phyloP scores from a whole-genome alignment of 2,888 invertebrate genomes.

The Smittia aterrima region DNA sequence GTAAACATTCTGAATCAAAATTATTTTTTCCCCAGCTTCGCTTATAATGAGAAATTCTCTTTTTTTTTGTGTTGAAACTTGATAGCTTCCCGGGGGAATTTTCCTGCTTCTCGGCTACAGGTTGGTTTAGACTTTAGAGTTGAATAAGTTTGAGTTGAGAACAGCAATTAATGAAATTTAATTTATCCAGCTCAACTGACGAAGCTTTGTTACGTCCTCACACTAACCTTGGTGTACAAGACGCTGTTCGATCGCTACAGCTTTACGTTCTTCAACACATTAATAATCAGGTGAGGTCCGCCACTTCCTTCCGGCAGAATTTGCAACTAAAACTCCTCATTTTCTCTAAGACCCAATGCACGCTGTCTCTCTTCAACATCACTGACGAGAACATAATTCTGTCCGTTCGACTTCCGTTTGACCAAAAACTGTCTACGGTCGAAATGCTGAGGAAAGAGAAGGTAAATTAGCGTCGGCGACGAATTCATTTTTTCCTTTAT shows the following conservation, averaged over 20 bases:
- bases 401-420: slow-evolving; percentile 71
- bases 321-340: slow-evolving; percentile 43
- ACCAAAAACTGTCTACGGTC: slow-evolving; percentile 63
- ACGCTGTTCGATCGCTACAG: slow-evolving; percentile 78
- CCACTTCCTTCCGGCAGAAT: slow-evolving; percentile 25
- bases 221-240: slow-evolving; percentile 79
- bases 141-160: too few relatives aligned
- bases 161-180: too few relatives aligned
- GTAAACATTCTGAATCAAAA: not conserved
- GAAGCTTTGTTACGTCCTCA: slow-evolving; percentile 78
- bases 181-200: slow-evolving; percentile 69
- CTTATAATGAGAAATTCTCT: not conserved
- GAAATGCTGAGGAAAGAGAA: slow-evolving; percentile 69
- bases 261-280: slow-evolving; percentile 72
- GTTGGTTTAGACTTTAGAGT: too few relatives aligned
- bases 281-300: slow-evolving; percentile 63
- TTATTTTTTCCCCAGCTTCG: not conserved
- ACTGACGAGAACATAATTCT: slow-evolving; percentile 87
- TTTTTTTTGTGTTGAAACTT: slow-evolving; percentile 52
- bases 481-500: slow-evolving; percentile 14
- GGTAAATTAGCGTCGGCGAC: slow-evolving; percentile 54
- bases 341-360: slow-evolving; percentile 75
- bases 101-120: slow-evolving; percentile 81
- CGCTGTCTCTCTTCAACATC: slow-evolving; percentile 78
- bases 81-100: slow-evolving; percentile 66